Base-by-base conservation (phyloP, 2,113 vertebrate species). In the Pterocles burchelli region DNA sequence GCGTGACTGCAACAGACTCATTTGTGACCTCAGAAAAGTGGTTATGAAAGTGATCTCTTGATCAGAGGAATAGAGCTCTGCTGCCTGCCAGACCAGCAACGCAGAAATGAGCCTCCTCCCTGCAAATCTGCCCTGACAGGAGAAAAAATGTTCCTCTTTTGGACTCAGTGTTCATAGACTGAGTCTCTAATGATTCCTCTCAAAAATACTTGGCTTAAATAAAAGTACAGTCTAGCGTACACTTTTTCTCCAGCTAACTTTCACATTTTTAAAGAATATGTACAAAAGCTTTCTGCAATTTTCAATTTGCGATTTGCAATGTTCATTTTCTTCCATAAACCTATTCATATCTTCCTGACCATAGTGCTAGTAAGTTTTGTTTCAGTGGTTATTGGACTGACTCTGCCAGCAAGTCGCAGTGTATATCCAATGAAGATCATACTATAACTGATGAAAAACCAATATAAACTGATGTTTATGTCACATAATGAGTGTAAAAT, bases 1-100 rank as follows among this genome's bases (percentile, higher is more conserved):
- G 99, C 98, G 98, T 99, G 99, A 99, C 99, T 98, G 98, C 96
- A 98, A 98, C 98, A 98, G 98, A 97, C 98, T 96, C 98, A 97
- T 97, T 97, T 98, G 98, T 98, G 98, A 98, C 98, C 98, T 98
- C 98, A 98, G 98, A 98, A 98, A 98, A 98, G 98, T 98, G 98
- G 98, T 98, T 98, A 98, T 99, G 98, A 99, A 98, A 98, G 98
- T 96, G 98, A 99, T 98, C 98, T 98, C 98, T 98, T 81, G 97
- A 98, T 98, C 97, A 96, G 96, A 97, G 97, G 96, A 96, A 91
- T 82, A 72, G 90, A 88, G 89, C 90, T 89, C 85, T 79, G 71
- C 94, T 95, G 95, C 93, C 93, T 96, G 96, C 90, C 96, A 98
- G 97, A 98, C 96, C 98, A 96, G 97, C 95, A 97, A 94, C 96